Conservation (phyloP, 2,113 vertebrate species). For the Nycticorax nycticorax region DNA sequence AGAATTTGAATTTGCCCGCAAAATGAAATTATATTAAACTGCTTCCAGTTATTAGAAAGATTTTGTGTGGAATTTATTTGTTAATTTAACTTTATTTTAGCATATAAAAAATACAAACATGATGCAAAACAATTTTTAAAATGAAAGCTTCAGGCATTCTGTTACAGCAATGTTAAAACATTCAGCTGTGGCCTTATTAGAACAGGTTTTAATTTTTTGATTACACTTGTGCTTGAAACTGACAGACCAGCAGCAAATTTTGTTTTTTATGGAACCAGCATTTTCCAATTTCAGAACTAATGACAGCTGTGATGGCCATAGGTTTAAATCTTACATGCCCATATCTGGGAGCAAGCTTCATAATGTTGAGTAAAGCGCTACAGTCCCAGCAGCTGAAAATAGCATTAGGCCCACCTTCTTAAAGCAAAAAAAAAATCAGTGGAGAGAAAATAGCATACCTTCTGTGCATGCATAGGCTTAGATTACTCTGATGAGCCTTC, state of each 20-base stretch:
- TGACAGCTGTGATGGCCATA: background rate
- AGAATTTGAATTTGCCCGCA: background rate
- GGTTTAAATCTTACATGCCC: background rate
- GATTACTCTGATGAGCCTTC: background rate
- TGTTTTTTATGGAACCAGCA: background rate
- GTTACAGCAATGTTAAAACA: background rate
- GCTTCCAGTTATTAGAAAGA: background rate
- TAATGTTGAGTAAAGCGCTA: background rate
- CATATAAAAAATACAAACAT: background rate
- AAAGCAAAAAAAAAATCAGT: background rate
- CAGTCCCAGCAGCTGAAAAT: background rate
- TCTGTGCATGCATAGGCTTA: background rate
- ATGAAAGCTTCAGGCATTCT: background rate
- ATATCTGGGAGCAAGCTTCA: background rate
- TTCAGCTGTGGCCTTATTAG: background rate
- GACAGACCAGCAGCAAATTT: background rate
- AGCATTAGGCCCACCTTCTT: accelerated
- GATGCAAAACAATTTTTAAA: background rate
- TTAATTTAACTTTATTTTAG: background rate
- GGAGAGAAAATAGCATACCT: background rate
- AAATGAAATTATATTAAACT: background rate
- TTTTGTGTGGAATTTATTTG: background rate
- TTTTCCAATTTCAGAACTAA: background rate
- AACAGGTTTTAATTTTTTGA: background rate
- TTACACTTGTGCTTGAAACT: background rate